phyloP scores from a whole-genome alignment of 2,888 invertebrate genomes.

The Ariolimax columbianus region DNA sequence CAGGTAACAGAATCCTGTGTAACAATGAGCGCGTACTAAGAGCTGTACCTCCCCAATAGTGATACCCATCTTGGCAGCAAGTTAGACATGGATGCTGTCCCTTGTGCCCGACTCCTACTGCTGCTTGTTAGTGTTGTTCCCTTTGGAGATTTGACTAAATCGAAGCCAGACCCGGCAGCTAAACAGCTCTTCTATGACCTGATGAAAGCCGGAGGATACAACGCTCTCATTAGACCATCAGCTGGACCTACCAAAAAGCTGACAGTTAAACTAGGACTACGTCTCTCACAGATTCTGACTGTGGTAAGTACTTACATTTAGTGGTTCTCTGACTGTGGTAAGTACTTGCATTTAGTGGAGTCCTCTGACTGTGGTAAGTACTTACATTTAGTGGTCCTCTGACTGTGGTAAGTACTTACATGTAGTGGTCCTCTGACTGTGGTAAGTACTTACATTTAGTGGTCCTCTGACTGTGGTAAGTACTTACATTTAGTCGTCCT shows the following conservation, averaged over 20 bases:
- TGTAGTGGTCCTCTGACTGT: too few species aligned
- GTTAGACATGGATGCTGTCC: conserved; percentile 19
- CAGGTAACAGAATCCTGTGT: too few species aligned
- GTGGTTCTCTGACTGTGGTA: too few species aligned
- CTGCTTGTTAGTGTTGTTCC: conserved; percentile 12
- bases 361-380: too few species aligned
- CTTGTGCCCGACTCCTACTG: background rate
- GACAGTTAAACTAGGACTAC: conserved; percentile 92
- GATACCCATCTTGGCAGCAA: background rate
- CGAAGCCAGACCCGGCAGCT: conserved; percentile 86
- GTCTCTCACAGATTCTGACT: conserved; percentile 96
- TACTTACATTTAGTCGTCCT: too few species aligned
- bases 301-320: conserved; percentile 88
- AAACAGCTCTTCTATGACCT: conserved; percentile 97
- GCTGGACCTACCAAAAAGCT: conserved; percentile 94
- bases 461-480: too few species aligned
- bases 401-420: too few species aligned
- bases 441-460: conserved; percentile 84
- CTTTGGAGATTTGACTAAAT: background rate
- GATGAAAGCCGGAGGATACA: conserved; percentile 89
- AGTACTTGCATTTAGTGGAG: too few species aligned
- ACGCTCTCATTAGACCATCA: conserved; percentile 94
- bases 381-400: too few species aligned
- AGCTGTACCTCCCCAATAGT: too few species aligned
- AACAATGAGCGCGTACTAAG: too few species aligned